These are phyloP conservation scores for Myiopsitta monachus DNA, from an alignment of 2,113 vertebrate species.

Conservation along the genomic window DNA sequence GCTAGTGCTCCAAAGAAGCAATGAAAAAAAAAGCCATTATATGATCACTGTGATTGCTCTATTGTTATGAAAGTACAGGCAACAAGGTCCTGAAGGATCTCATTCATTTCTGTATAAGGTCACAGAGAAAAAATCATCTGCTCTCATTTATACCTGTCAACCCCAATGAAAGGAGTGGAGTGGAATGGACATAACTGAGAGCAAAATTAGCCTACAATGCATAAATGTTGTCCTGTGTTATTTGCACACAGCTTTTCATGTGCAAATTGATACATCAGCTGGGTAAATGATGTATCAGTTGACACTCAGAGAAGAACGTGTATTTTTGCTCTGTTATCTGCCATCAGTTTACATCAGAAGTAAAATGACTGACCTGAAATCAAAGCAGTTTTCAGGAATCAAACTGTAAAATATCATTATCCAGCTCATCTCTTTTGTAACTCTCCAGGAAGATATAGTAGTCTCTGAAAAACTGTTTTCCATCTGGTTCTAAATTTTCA, in stretches of 20 bases:
- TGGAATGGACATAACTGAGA: background rate
- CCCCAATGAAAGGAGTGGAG: background rate
- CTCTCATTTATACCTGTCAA: constrained; percentile 32
- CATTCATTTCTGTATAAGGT: constrained; percentile 9
- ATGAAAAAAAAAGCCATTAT: background rate
- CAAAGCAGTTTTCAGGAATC: background rate
- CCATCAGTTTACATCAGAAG: background rate
- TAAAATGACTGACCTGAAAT: constrained; percentile 18
- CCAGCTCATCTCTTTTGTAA: background rate
- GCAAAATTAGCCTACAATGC: background rate
- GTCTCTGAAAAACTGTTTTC: constrained; percentile 6
- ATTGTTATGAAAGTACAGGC: background rate
- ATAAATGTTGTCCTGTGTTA: background rate
- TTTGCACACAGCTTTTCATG: background rate
- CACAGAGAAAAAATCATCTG: background rate
- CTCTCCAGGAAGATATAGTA: background rate
- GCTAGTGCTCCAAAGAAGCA: background rate
- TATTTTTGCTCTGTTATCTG: background rate
- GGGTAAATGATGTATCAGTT: background rate
- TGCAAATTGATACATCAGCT: background rate
- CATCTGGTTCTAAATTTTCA: constrained; percentile 11
- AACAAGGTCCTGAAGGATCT: constrained; percentile 5
- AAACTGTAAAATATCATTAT: background rate
- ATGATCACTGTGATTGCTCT: background rate
- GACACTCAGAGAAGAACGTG: background rate